A percentile compares a stretch with the other conserved stretches of the same genome.
Conservation (phyloP, 2,888 invertebrate genomes). For the Philhelius pedissequus region DNA sequence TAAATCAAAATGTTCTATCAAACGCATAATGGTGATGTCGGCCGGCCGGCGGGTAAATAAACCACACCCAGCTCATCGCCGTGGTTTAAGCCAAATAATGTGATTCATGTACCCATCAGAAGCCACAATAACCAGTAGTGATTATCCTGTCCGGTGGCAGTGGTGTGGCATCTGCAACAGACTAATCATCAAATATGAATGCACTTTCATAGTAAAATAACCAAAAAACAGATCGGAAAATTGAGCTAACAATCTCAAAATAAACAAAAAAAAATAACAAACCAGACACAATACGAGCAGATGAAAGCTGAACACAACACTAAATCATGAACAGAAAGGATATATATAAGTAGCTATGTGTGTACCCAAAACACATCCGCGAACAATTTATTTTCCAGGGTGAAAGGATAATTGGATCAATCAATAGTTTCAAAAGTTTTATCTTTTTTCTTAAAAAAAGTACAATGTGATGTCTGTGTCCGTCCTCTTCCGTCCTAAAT, state of each 20-base stretch:
- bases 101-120: slow-evolving; percentile 43
- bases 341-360: background rate
- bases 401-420: slow-evolving; percentile 60
- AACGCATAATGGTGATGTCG: too few relatives aligned
- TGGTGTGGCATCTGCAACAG: slow-evolving; percentile 44
- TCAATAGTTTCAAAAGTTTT: slow-evolving; percentile 59
- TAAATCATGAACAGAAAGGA: slow-evolving; percentile 16
- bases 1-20: slow-evolving; percentile 33
- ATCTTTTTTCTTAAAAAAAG: slow-evolving; percentile 9
- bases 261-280: slow-evolving; percentile 3
- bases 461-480: slow-evolving; percentile 14
- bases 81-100: background rate
- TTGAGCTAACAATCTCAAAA: slow-evolving; percentile 14
- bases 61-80: background rate
- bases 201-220: slow-evolving; percentile 17
- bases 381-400: slow-evolving; percentile 42
- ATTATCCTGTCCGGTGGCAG: slow-evolving; percentile 5
- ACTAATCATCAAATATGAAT: slow-evolving; percentile 42
- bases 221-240: background rate
- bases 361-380: slow-evolving; percentile 40
- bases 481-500: background rate
- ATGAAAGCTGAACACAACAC: slow-evolving; percentile 22
- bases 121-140: slow-evolving; percentile 39
- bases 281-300: background rate
- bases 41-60: background rate